Base-by-base conservation (phyloP, 2,888 invertebrate genomes). In the Caenorhabditis afra region DNA sequence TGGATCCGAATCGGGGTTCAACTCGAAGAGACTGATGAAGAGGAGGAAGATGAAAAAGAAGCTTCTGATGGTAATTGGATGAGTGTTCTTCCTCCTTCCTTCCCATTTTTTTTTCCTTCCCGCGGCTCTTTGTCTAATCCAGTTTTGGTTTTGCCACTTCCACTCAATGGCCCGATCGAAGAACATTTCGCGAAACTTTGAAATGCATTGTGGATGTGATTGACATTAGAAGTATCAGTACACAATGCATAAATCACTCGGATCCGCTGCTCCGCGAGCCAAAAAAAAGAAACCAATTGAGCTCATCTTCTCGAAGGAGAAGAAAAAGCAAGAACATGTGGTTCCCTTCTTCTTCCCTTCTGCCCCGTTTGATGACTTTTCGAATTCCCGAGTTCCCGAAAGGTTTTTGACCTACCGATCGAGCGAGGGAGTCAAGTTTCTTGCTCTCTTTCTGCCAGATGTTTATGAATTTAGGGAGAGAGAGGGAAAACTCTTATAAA, bases 171-270 rank as follows among this genome's bases (percentile, higher is more conserved):
- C 12, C 29, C 29, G 29, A 7, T 29, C 29, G 29, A 29, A 29
- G 29, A 45, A 23, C 22, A n/a, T 52, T 41, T 41, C 16, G 1
- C 20, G 49, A 10, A 4, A 57, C 50, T 50, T 39, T 41, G 41
- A 41, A 41, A 41, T 22, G 14, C 39, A 18, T 3, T 18, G 23
- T 29, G 16, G 18, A n/a, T 62, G 62, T 50, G 62, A 64, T 64
- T 50, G 62, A 64, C 62, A 29, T 29, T 29, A 29, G 29, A 64
- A 64, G 62, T 50, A 39, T 52, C 20, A 3, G 16, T 23, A 44
- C 47, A 47, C 41, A 45, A 64, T 41, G 39, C 62, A 64, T 64
- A 64, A 64, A 64, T 64, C 62, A 64, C 50, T 49, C 37, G 4
- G 37, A 50, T 23, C 39, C 18, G 18, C 18, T n/a, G n/a, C n/a